Base-by-base conservation (phyloP, 2,113 vertebrate genomes). In the Anolis sagrei region DNA sequence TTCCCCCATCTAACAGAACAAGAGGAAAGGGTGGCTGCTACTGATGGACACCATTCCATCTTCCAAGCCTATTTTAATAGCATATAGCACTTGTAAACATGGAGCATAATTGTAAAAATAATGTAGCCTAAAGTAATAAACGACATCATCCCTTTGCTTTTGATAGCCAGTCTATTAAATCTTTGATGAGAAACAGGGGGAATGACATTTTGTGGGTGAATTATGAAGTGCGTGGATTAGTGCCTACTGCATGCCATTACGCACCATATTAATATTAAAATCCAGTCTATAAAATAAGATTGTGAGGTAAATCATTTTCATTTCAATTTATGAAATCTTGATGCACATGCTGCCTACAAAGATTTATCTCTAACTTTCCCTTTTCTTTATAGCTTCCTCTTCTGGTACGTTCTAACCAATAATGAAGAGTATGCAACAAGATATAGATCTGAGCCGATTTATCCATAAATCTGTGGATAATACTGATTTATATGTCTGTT, bases 191-290 rank as follows among this genome's bases (percentile, higher is more conserved):
- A 89, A 93, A 58, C 44, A 4, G 84, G 84, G 72, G 89, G 89
- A 82, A 88, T 89, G 88, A 25, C 88, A 86, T 16, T 87, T 86
- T 16, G 2, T 9, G 73, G 79, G 44, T 91, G 89, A 95, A 89
- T 93, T 91, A 93, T 86, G 69, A 86, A 86, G 76, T 91, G 86
- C 36, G 79, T 88, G 81, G 85, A 92, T 85, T 89, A 91, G 84
- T 90, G 88, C 77, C 84, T 86, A 83, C 85, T 78, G 82, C 85
- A 91, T 91, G 89, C 88, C 82, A 88, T 92, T 93, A 93, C 84
- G 81, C 51, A 82, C 49, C 85, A 11, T 87, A 92, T 94, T 92
- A 92, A 93, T 93, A 94, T 92, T 93, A 92, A 93, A 91, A 86
- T 84, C 77, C 14, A 66, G 79, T 76, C 75, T 64, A 90, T 92